A percentile compares a stretch with the other conserved stretches of the same genome.
Conservation (phyloP, 2,797 vertebrate species). For the Takifugu ocellatus region DNA sequence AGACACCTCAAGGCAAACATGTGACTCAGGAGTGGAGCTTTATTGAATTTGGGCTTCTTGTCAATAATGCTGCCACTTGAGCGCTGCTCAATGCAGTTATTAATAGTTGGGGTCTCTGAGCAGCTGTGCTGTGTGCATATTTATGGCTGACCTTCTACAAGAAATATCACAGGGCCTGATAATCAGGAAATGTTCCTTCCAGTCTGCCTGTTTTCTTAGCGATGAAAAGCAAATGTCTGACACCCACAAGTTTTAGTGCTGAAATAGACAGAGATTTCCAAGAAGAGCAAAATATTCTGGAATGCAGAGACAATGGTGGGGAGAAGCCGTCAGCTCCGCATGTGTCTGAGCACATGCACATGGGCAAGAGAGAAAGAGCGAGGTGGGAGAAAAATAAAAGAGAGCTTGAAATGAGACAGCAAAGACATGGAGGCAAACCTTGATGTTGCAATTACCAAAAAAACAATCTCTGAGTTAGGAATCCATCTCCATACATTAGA, state of each 20-base stretch:
- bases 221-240: conserved; percentile 27
- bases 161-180: conserved; percentile 5
- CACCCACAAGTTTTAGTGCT: conserved; percentile 29
- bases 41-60: conserved; percentile 56
- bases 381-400: conserved; percentile 37
- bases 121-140: conserved; percentile 28
- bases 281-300: conserved; percentile 22
- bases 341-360: conserved; percentile 4
- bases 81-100: conserved; percentile 35
- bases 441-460: conserved; percentile 78
- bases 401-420: conserved; percentile 57
- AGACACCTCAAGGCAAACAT: conserved; percentile 54
- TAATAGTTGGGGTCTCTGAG: conserved; percentile 30
- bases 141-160: conserved; percentile 29
- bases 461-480: conserved; percentile 71
- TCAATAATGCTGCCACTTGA: conserved; percentile 49
- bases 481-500: conserved; percentile 79
- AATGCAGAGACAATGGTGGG: conserved; percentile 15
- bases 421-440: conserved; percentile 68
- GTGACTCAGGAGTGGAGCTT: conserved; percentile 53
- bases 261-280: conserved; percentile 36
- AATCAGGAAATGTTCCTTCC: conserved; percentile 24
- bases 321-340: not conserved
- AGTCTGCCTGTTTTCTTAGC: conserved; percentile 27
- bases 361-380: conserved; percentile 10